These are phyloP conservation scores for Kryptolebias marmoratus DNA, from an alignment of 2,113 vertebrate genomes.

Conservation along the genomic window DNA sequence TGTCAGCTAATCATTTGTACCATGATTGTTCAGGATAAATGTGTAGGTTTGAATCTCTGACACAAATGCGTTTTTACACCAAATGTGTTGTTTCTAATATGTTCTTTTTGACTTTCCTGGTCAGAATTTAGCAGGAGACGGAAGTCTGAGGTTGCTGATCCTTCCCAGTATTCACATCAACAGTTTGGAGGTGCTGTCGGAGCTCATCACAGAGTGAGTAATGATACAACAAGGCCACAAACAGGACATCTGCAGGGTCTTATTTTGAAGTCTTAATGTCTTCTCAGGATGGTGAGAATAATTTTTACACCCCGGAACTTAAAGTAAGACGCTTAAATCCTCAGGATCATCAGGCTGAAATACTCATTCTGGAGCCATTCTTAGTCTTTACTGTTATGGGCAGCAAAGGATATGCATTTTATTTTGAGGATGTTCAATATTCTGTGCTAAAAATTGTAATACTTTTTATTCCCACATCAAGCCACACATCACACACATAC, in stretches of 20 bases:
- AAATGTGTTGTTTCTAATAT: background rate
- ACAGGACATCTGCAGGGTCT: too few species aligned
- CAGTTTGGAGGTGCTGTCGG: conserved; percentile 84
- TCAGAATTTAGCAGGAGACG: conserved; percentile 87
- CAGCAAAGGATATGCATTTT: too few species aligned
- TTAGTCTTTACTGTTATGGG: too few species aligned
- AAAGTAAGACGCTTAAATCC: too few species aligned
- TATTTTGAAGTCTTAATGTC: background rate
- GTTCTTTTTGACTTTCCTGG: conserved; percentile 3
- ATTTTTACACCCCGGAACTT: background rate
- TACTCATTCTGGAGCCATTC: too few species aligned
- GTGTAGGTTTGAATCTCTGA: background rate
- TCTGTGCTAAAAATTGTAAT: too few species aligned
- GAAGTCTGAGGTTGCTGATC: conserved; percentile 83
- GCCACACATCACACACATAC: too few species aligned
- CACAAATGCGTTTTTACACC: background rate
- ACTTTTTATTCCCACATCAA: too few species aligned
- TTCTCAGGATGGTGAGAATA: background rate
- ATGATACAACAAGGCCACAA: background rate
- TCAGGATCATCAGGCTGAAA: too few species aligned
- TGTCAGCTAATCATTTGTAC: background rate
- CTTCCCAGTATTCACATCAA: conserved; percentile 85
- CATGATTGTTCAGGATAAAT: background rate
- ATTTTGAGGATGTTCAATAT: too few species aligned
- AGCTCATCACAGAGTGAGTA: conserved; percentile 87